Evolutionary conservation across 1,140 invertebrate genomes (phyloP).

Genomic region (Oreohelix idahoensis): DNA sequence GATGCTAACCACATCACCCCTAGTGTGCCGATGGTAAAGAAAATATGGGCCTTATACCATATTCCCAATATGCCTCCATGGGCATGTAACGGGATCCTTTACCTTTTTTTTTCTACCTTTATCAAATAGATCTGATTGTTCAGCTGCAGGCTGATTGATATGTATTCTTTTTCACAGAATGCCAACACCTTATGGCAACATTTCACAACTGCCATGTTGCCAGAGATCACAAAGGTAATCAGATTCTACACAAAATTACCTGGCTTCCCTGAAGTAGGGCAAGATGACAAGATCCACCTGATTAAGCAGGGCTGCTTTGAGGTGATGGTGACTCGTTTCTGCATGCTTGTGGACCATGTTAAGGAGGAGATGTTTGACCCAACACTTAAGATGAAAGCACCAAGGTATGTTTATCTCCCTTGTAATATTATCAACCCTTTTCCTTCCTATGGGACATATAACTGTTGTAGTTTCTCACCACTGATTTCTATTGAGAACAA

Average conservation of each 20-base stretch:
- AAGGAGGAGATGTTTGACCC: slow-evolving; percentile 70
- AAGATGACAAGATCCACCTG: slow-evolving; percentile 42
- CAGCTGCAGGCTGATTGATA: slow-evolving; percentile 59
- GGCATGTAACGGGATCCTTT: too few relatives aligned
- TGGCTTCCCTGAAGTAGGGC: slow-evolving; percentile 30
- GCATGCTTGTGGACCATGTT: slow-evolving; percentile 63
- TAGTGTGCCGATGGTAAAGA: too few relatives aligned
- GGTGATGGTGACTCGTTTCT: slow-evolving; percentile 67
- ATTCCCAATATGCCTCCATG: too few relatives aligned
- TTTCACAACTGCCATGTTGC: slow-evolving; percentile 73
- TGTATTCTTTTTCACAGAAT: slow-evolving; percentile 47
- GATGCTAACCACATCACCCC: too few relatives aligned
- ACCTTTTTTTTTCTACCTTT: too few relatives aligned
- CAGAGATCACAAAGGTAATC: slow-evolving; percentile 95
- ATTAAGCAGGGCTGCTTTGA: slow-evolving; percentile 83
- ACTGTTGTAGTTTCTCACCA: too few relatives aligned
- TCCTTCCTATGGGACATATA: too few relatives aligned
- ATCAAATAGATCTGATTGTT: too few relatives aligned
- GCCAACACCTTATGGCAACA: slow-evolving; percentile 63
- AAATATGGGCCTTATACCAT: too few relatives aligned
- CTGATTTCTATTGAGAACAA: too few relatives aligned
- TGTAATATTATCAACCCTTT: too few relatives aligned
- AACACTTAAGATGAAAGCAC: slow-evolving; percentile 63
- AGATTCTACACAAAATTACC: slow-evolving; percentile 98
- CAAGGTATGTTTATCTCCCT: too few relatives aligned